Evolutionary conservation across 2,888 invertebrate species (phyloP), one percentile per base, ranked within the genome.

Genomic region (Drosophila peninsularis): DNA sequence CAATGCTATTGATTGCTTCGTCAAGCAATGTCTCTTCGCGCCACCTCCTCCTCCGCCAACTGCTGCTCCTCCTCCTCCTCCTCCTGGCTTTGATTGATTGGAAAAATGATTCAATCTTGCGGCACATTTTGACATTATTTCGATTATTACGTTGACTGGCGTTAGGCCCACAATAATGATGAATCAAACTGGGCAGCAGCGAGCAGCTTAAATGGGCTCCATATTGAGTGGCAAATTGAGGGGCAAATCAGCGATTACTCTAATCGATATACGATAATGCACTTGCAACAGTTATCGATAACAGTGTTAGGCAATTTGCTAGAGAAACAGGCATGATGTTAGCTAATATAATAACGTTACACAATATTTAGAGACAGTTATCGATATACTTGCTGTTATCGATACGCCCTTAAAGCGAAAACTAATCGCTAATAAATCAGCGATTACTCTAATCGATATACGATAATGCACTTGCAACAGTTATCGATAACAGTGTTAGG

Each of bases 21-120:
- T 77, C 83, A 66, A 54, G 49, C 34, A 7, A 36, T 47, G n/a
- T 30, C 45, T 11, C 24, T 0, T 13, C 41, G 10, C 2, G 24
- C 41, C n/a, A 44, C 39, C 42, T 41, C 45, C 63, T 58, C 52
- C 65, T 13, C 2, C 42, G n/a, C 45, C 27, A 7, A 9, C 24
- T 24, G 5, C 24, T 0, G 27, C 19, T 53, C 52, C 62, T 61
- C 44, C 19, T 1, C 6, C 32, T 30, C 34, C 65, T 52, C 58
- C 65, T 45, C 74, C 47, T 42, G 71, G 72, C 68, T 72, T 78
- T 90, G 90, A 90, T 91, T 90, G 91, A 90, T 91, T 90, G 90
- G 85, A 87, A 90, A 90, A 89, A 80, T 90, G 80, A 89, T 87
- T 87, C 74, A 90, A 88, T 87, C 86, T 88, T 75, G 69, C 66